Conservation (phyloP, 2,113 vertebrate species). For the Spea bombifrons region DNA sequence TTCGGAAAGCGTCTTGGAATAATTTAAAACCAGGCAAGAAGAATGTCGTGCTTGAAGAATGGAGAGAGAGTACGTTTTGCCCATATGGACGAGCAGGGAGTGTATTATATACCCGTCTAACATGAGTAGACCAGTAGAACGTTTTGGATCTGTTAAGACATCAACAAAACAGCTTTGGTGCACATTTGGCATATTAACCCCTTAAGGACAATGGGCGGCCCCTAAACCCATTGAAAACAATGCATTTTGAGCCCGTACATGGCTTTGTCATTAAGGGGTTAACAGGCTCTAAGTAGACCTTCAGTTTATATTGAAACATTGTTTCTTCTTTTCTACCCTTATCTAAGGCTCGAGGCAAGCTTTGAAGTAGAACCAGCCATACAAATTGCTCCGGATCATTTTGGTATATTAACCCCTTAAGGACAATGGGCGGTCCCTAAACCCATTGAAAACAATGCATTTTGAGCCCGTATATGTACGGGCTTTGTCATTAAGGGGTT, state of each 20-base stretch:
- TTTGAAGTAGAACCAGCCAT: background rate
- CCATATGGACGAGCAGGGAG: constrained; percentile 4
- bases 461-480: too few relatives aligned
- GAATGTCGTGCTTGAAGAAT: constrained; percentile 1
- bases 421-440: too few relatives aligned
- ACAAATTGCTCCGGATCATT: background rate
- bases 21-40: constrained; percentile 6
- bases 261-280: too few relatives aligned
- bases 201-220: background rate
- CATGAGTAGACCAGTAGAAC: background rate
- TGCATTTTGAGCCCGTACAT: too few relatives aligned
- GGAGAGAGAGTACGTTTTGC: background rate
- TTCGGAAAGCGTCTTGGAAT: constrained; percentile 13
- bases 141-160: background rate
- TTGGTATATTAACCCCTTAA: too few relatives aligned
- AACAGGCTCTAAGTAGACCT: too few relatives aligned
- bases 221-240: too few relatives aligned
- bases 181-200: background rate
- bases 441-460: too few relatives aligned
- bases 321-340: background rate
- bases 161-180: background rate
- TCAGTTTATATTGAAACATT: background rate
- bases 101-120: background rate
- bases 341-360: background rate
- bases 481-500: too few relatives aligned